Evolutionary conservation across 2,113 vertebrate species (phyloP), one percentile per base, ranked within the genome.

Genomic region (Bujurquina vittata): DNA sequence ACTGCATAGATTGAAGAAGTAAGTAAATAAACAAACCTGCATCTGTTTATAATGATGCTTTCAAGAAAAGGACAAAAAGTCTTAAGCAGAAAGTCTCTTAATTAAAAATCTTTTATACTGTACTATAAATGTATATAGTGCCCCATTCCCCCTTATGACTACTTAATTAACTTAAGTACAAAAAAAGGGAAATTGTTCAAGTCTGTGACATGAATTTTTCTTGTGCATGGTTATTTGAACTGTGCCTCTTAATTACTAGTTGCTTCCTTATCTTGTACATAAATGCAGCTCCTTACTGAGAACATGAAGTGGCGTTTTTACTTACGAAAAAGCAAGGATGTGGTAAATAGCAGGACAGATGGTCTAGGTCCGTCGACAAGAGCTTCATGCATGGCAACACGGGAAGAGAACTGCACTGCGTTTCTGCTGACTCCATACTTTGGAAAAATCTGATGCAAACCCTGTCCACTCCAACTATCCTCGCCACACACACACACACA

Each of bases 281-380:
- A 83, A 87, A 92, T 88, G 76, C 76, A 88, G 59, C 81, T 88
- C 79, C 74, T 91, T 59, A 75, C 56, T 87, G 73, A 84, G 85
- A 86, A 90, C 67, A 86, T 60, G 56, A 84, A 88, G 62, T 67
- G 37, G 61, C 84, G 79, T 86, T 90, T 88, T 86, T 26, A 74
- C 63, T 87, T 77, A 67, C 43, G 57, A 63, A 81, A 87, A 89
- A 88, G 89, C 89, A 74, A 79, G 56, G 79, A 88, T 87, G 59
- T 91, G 87, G 31, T 93, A 91, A 93, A 92, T 95, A 94, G 92
- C 87, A 89, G 83, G 93, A 94, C 94, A 92, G 89, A 94, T 95
- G 91, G 90, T 87, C 73, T 82, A 84, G 88, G 90, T 87, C 88
- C 92, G 87, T 93, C 87, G 89, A 92, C 87, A 90, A 89, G 87